These are phyloP conservation scores for Gobio occitaniae DNA, from an alignment of 2,797 vertebrate genomes.

Conservation along the genomic window DNA sequence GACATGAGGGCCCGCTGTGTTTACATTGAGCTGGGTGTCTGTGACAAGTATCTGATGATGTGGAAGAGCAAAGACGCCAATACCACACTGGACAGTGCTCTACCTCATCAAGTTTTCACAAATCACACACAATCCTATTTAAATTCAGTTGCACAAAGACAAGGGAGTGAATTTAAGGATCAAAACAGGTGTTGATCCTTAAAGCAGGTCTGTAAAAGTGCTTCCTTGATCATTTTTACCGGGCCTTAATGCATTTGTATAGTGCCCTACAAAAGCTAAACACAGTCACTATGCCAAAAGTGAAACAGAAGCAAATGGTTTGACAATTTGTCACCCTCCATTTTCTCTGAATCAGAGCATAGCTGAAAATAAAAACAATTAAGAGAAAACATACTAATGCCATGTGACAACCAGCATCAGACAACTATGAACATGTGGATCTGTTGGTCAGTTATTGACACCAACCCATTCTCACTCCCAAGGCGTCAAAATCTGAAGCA, in stretches of 20 bases:
- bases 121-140: neutral
- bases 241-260: neutral
- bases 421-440: neutral
- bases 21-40: conserved; percentile 56
- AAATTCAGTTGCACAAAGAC: neutral
- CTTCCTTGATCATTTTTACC: neutral
- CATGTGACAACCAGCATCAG: neutral
- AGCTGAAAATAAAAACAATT: neutral
- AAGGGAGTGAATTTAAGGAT: neutral
- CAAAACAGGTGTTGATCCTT: neutral
- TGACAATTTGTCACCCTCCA: neutral
- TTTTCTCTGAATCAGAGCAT: conserved; percentile 13
- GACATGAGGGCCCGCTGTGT: conserved; percentile 56
- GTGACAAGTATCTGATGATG: conserved; percentile 7
- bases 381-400: neutral
- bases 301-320: neutral
- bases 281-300: neutral
- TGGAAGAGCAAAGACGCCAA: neutral
- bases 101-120: neutral
- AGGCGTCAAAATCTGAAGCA: too few relatives aligned
- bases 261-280: neutral
- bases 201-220: neutral
- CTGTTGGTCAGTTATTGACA: neutral
- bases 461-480: too few relatives aligned
- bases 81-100: neutral